Evolutionary conservation across 1,140 invertebrate species (phyloP), one percentile per base, ranked within the genome.

Genomic region (Lethrus apterus): DNA sequence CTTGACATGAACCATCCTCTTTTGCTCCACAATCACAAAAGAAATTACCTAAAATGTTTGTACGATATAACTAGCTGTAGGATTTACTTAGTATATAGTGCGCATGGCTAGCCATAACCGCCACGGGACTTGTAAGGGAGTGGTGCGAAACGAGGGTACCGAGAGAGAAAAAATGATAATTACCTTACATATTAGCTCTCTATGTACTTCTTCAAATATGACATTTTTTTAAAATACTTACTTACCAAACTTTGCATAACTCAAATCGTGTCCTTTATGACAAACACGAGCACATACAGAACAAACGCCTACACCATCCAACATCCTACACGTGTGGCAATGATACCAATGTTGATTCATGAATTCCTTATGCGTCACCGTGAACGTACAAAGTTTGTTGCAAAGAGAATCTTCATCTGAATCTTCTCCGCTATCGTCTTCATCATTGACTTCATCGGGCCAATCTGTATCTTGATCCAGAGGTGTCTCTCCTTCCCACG

Each of bases 311-410:
- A 96, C 92, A 9, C 93, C 88, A 65, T 98, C 95, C 14, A 96
- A 83, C 94, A 99, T 97, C 61, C 89, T 90, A 66, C 95, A 98
- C 0, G 93, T 96, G 64, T 98, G 93, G 65, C 94, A 98, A 66
- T 98, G 93, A 69, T 98, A 98, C 91, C 91, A 89, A 63, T 89
- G 86, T 59, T 98, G 95, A 69, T 94, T 95, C 86, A 96, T 97
- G 62, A 97, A 99, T 67, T 98, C 94, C 65, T 94, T 94, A 60
- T 94, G 89, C 0, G 94, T 98, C 13, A 93, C 79, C 3, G 92
- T 96, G 68, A 94, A 99, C 0, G 94, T 98, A 66, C 95, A 99
- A 1, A 98, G 71, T 68, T 95, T 94, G 62, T 92, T 92, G 52
- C 85, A 87, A 0, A 98, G 71, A 4, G 86, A 90, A 65, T 98